Conservation (phyloP, 1,140 invertebrate species). For the Tyrophagus putrescentiae region DNA sequence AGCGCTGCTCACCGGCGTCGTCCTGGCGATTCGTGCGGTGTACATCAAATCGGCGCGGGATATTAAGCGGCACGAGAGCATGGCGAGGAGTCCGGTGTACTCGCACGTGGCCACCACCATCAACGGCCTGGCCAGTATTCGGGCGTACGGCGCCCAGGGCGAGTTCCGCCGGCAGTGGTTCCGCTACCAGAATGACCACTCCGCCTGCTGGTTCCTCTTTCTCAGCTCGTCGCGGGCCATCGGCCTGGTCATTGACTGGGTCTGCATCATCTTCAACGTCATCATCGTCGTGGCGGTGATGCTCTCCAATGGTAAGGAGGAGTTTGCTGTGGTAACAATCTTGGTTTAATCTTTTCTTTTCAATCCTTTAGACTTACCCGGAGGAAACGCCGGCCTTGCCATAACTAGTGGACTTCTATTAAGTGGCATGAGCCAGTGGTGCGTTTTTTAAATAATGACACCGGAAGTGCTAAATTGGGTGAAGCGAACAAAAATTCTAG, state of each 20-base stretch:
- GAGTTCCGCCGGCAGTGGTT: constrained; percentile 49
- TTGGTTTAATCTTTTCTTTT: no score
- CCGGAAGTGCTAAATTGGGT: no score
- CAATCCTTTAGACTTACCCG: constrained; percentile 30
- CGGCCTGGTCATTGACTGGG: constrained; percentile 14
- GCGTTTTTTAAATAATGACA: no score
- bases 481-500: no score
- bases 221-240: constrained; percentile 6
- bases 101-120: constrained; percentile 38
- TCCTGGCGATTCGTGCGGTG: constrained; percentile 40
- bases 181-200: constrained; percentile 30
- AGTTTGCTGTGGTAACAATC: no score
- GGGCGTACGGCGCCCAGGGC: constrained; percentile 34
- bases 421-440: constrained; percentile 65
- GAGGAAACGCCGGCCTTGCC: constrained; percentile 58
- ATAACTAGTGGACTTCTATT: constrained; percentile 59
- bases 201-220: constrained; percentile 11
- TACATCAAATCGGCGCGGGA: constrained; percentile 66
- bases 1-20: constrained; percentile 45
- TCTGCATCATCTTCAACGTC: constrained; percentile 9
- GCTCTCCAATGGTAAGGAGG: background rate
- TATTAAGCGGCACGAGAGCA: constrained; percentile 74
- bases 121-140: constrained; percentile 37
- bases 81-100: constrained; percentile 37
- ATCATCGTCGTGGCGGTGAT: constrained; percentile 18